phyloP scores from a whole-genome alignment of 2,888 invertebrate genomes.

The Pristionchus maxplancki region DNA sequence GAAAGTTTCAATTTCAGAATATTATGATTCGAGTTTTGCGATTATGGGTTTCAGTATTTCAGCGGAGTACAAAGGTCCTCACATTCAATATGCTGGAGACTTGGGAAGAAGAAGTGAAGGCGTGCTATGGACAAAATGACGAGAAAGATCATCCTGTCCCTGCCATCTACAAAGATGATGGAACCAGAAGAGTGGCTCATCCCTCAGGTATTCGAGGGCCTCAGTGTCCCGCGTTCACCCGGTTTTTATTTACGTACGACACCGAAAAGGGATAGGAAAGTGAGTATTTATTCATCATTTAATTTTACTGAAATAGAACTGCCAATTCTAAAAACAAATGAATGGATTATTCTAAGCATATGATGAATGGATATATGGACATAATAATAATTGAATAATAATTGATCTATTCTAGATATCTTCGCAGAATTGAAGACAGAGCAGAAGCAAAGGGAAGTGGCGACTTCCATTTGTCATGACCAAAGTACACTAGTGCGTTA shows the following conservation, averaged over 20 bases:
- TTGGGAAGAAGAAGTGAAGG: conserved; percentile 37
- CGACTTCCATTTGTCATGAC: neutral
- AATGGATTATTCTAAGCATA: too few relatives aligned
- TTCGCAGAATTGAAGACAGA: neutral
- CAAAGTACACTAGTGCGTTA: neutral
- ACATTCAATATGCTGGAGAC: conserved; percentile 11
- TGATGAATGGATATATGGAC: too few relatives aligned
- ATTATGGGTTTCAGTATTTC: too few relatives aligned
- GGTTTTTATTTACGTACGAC: too few relatives aligned
- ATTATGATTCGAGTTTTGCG: too few relatives aligned
- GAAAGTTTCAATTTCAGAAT: too few relatives aligned
- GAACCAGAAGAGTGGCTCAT: neutral
- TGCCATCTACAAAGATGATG: neutral
- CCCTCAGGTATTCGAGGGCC: neutral
- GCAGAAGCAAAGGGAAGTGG: neutral
- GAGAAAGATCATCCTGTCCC: neutral
- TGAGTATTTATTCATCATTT: too few relatives aligned
- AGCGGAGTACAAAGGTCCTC: neutral
- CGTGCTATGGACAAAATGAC: neutral
- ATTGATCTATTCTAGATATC: neutral
- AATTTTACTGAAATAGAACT: too few relatives aligned
- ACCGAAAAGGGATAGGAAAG: too few relatives aligned
- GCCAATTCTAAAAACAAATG: too few relatives aligned
- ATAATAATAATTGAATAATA: too few relatives aligned
- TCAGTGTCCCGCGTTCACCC: too few relatives aligned